phyloP scores from a whole-genome alignment of 2,888 invertebrate genomes.

The Orchesellides sinensis region DNA sequence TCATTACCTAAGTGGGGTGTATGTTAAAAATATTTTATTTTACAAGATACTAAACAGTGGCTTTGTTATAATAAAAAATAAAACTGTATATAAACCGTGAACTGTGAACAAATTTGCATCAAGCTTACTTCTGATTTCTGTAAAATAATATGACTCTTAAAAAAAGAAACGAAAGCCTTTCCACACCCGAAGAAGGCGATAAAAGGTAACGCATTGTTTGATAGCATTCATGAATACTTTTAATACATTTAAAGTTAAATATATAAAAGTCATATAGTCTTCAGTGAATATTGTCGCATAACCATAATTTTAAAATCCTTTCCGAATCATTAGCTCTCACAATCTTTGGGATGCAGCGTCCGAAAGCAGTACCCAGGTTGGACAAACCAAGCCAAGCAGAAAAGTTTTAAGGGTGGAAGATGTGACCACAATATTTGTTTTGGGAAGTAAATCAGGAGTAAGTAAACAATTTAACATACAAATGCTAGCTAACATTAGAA shows the following conservation, averaged over 20 bases:
- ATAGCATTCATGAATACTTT: not conserved
- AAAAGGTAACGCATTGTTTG: not conserved
- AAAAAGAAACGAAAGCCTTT: slow-evolving; percentile 32
- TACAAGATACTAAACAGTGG: no score
- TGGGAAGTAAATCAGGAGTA: slow-evolving; percentile 84
- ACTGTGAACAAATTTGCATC: no score
- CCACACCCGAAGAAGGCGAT: slow-evolving; percentile 33
- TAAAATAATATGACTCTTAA: slow-evolving; percentile 38
- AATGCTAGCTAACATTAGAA: no score
- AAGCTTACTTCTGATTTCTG: no score
- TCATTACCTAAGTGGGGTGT: no score
- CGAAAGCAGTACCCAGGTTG: slow-evolving; percentile 21
- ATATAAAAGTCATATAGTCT: not conserved
- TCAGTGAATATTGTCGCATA: not conserved
- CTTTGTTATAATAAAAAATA: no score
- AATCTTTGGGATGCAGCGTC: slow-evolving; percentile 68
- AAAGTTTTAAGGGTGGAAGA: slow-evolving; percentile 65
- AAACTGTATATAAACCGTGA: no score
- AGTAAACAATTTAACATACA: no score
- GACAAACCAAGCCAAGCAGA: slow-evolving; percentile 1
- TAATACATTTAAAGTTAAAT: not conserved
- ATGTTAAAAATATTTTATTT: no score
- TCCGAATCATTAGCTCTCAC: slow-evolving; percentile 23
- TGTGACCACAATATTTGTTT: slow-evolving; percentile 80
- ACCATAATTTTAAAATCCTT: no score